Percentiles rank a stretch among this genome's conserved stretches.
Conservation (phyloP, 2,888 invertebrate genomes). For the Drosophila meridiana region DNA sequence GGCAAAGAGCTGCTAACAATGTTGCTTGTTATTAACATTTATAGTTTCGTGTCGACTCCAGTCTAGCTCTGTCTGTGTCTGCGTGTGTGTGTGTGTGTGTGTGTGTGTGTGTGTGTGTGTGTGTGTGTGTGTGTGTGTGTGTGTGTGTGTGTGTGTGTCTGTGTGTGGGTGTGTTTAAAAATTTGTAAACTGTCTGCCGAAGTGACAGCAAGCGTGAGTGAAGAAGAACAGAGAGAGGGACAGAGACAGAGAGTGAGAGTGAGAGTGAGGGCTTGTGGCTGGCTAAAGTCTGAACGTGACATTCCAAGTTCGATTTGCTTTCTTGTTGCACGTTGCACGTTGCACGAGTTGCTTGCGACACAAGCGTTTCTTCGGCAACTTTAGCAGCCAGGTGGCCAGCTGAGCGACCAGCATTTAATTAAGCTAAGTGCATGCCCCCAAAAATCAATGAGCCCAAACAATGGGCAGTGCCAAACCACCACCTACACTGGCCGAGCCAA, state of each 20-base stretch:
- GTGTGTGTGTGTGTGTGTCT: too few relatives aligned
- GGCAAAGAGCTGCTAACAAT: slow-evolving; percentile 52
- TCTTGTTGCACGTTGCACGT: slow-evolving; percentile 34
- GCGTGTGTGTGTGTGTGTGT: too few relatives aligned
- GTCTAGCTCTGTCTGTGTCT: not conserved
- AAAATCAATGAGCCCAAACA: slow-evolving; percentile 63
- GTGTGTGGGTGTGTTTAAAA: slow-evolving; percentile 31
- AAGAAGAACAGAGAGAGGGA: too few relatives aligned
- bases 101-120: slow-evolving; percentile 11
- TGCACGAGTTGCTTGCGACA: slow-evolving; percentile 30
- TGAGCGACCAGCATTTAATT: slow-evolving; percentile 65
- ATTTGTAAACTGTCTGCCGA: slow-evolving; percentile 58
- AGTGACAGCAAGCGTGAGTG: not conserved
- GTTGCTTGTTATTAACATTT: slow-evolving; percentile 75
- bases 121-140: too few relatives aligned
- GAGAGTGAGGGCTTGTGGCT: not conserved
- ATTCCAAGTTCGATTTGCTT: slow-evolving; percentile 64
- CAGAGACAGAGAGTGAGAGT: not conserved
- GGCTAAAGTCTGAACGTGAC: slow-evolving; percentile 55
- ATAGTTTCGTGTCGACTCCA: slow-evolving; percentile 67
- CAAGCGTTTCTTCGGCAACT: slow-evolving; percentile 4
- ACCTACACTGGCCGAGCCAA: slow-evolving; percentile 1
- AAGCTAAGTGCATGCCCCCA: slow-evolving; percentile 62
- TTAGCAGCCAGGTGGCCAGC: not conserved
- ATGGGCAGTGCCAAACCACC: not conserved